Percentiles rank a stretch among this genome's conserved stretches.
phyloP scores from a whole-genome alignment of 2,113 vertebrate species.

The Oenanthe melanoleuca region DNA sequence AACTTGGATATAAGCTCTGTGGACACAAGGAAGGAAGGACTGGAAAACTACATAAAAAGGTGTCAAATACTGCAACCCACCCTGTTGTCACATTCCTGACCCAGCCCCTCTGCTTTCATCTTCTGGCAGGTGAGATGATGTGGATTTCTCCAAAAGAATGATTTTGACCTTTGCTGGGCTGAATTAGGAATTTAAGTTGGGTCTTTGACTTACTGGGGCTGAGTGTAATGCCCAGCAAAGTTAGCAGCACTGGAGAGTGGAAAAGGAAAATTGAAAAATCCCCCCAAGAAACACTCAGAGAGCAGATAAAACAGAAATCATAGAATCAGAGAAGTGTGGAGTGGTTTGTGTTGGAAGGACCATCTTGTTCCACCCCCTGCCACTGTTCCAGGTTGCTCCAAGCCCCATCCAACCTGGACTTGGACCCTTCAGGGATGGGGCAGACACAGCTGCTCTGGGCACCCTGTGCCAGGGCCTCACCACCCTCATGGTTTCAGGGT shows the following conservation, averaged over 20 bases:
- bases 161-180: background rate
- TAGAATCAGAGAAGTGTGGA: background rate
- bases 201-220: background rate
- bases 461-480: background rate
- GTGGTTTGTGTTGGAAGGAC: background rate
- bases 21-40: background rate
- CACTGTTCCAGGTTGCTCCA: background rate
- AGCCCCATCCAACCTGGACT: accelerated
- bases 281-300: background rate
- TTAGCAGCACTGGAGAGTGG: background rate
- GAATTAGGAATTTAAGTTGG: background rate
- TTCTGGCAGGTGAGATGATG: background rate
- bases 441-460: background rate
- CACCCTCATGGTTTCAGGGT: background rate
- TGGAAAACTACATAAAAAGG: background rate
- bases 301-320: background rate
- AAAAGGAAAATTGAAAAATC: background rate
- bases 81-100: background rate
- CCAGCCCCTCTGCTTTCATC: background rate
- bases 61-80: background rate
- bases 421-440: background rate
- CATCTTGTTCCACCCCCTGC: accelerated
- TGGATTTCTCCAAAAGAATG: background rate
- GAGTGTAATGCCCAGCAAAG: background rate
- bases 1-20: background rate